These are phyloP conservation scores for Lateolabrax maculatus DNA, from an alignment of 2,797 vertebrate species.

Conservation along the genomic window DNA sequence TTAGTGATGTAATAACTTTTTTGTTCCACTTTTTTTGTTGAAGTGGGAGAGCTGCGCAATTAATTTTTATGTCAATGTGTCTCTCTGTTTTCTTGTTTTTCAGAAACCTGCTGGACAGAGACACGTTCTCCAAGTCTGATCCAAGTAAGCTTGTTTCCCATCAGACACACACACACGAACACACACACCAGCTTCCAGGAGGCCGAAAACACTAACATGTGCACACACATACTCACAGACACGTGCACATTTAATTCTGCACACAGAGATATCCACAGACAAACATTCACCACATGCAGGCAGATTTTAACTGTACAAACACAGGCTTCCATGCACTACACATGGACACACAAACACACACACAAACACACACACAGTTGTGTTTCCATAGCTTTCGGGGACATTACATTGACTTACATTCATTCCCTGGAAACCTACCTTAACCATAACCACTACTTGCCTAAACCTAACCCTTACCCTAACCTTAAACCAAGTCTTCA, in stretches of 20 bases:
- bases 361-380: conserved; percentile 14
- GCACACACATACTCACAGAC: neutral
- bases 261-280: conserved; percentile 39
- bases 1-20: conserved; percentile 48
- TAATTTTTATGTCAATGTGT: conserved; percentile 26
- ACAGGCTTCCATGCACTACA: conserved; percentile 11
- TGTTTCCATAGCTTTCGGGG: no score
- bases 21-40: conserved; percentile 41
- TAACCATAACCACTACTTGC: no score
- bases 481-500: no score
- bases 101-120: conserved; percentile 98
- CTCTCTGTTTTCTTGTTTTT: conserved; percentile 70
- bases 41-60: conserved; percentile 37
- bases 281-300: conserved; percentile 35
- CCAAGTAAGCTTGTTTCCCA: conserved; percentile 88
- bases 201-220: neutral
- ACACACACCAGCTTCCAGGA: conserved; percentile 6
- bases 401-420: no score
- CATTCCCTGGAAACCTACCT: no score
- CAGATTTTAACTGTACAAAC: conserved; percentile 36
- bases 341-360: conserved; percentile 21
- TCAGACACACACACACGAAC: conserved; percentile 20
- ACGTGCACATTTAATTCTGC: conserved; percentile 17
- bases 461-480: no score
- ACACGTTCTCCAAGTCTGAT: conserved; percentile 99